A percentile compares a stretch with the other conserved stretches of the same genome.
phyloP scores from a whole-genome alignment of 2,113 vertebrate species.

The Xyliphius kryptos region DNA sequence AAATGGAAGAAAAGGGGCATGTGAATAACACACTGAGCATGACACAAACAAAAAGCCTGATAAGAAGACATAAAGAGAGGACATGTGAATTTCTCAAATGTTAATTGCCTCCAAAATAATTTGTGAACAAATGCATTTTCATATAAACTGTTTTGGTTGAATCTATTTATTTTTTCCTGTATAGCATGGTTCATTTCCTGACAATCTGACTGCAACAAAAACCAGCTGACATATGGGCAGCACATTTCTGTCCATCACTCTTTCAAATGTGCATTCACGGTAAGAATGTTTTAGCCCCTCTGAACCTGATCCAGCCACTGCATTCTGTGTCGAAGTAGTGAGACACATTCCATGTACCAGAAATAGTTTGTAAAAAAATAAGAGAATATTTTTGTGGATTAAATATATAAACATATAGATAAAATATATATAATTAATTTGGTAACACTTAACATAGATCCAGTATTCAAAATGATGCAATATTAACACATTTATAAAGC shows the following conservation, averaged over 20 bases:
- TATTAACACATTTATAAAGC: too few relatives aligned
- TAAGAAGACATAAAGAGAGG: constrained; percentile 27
- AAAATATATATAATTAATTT: too few relatives aligned
- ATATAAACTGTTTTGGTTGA: constrained; percentile 27
- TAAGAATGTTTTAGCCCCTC: neutral
- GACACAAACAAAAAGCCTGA: constrained; percentile 35
- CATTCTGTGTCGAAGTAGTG: too few relatives aligned
- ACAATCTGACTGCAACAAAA: constrained; percentile 37
- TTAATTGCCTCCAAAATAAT: constrained; percentile 55
- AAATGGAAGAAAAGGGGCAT: constrained; percentile 16
- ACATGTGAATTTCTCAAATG: constrained; percentile 51
- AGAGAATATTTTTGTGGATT: too few relatives aligned
- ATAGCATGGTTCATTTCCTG: constrained; percentile 46
- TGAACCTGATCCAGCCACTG: neutral
- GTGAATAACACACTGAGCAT: constrained; percentile 25
- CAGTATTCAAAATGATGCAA: too few relatives aligned
- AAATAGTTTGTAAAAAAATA: too few relatives aligned
- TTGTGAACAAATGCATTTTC: constrained; percentile 31
- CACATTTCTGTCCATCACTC: constrained; percentile 13
- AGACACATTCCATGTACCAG: too few relatives aligned
- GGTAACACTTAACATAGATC: too few relatives aligned
- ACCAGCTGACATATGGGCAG: constrained; percentile 44
- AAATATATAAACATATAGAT: too few relatives aligned
- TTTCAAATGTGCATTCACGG: neutral
- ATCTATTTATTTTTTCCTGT: constrained; percentile 50